These are phyloP conservation scores for Rhombomys opimus DNA, from an alignment of 2,113 vertebrate species.

Conservation along the genomic window DNA sequence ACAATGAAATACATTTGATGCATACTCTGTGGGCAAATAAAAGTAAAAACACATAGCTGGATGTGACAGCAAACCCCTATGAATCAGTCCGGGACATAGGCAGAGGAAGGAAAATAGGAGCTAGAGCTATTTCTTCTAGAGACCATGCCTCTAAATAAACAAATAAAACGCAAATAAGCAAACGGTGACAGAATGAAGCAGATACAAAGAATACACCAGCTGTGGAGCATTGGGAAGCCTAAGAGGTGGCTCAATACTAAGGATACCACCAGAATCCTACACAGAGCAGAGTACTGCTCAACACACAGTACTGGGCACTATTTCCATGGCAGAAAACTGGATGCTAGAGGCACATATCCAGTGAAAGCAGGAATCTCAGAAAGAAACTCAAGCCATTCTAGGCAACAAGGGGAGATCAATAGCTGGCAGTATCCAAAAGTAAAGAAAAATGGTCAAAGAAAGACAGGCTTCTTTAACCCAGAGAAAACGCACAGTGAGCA, in stretches of 20 bases:
- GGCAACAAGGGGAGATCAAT: not conserved
- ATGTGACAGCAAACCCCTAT: not conserved
- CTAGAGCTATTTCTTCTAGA: not conserved
- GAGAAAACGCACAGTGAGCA: not conserved
- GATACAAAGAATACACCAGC: not conserved
- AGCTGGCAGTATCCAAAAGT: not conserved
- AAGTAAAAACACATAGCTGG: not conserved
- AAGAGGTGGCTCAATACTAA: not conserved
- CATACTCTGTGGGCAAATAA: not conserved
- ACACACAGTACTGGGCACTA: not conserved
- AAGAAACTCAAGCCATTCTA: not conserved
- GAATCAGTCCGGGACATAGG: not conserved
- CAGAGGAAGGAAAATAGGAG: not conserved
- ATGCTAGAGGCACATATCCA: too few species aligned
- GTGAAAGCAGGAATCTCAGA: too few species aligned
- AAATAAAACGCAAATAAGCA: not conserved
- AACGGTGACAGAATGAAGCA: not conserved
- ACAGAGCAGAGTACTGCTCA: not conserved
- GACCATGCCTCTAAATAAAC: not conserved
- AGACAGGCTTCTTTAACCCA: not conserved
- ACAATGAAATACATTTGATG: constrained; percentile 34
- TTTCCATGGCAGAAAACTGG: not conserved
- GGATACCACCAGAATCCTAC: not conserved
- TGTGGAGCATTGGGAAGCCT: not conserved
- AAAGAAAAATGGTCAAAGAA: not conserved